Conservation (phyloP, 2,113 vertebrate species). For the Xiphophorus hellerii region DNA sequence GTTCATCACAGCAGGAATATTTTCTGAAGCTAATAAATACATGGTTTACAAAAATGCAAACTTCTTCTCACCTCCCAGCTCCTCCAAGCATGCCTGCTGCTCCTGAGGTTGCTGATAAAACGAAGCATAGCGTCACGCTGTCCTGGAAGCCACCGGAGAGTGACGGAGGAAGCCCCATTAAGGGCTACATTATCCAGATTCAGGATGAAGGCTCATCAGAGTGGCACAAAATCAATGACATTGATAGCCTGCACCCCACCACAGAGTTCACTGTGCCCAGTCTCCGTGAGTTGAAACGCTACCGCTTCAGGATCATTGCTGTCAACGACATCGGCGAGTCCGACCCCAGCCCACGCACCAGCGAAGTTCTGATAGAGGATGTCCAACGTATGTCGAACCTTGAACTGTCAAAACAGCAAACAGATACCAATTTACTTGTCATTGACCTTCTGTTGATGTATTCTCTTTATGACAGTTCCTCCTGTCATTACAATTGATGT, state of each 20-base stretch:
- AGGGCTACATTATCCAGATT: constrained; percentile 97
- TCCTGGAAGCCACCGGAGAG: constrained; percentile 91
- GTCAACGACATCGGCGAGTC: constrained; percentile 97
- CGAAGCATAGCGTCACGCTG: constrained; percentile 90
- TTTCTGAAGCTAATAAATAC: neutral
- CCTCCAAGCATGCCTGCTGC: constrained; percentile 92
- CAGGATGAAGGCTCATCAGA: constrained; percentile 90
- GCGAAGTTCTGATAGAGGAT: constrained; percentile 90
- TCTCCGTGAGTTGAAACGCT: constrained; percentile 91
- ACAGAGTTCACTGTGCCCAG: constrained; percentile 91
- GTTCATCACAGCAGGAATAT: constrained; percentile 54
- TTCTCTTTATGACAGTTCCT: constrained; percentile 79
- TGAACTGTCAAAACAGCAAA: neutral
- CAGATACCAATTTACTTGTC: too few relatives aligned
- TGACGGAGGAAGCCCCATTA: constrained; percentile 95
- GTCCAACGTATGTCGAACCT: constrained; percentile 83
- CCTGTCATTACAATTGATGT: constrained; percentile 90
- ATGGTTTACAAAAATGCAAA: neutral
- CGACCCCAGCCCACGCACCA: constrained; percentile 91
- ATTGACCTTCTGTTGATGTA: neutral
- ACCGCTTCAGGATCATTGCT: constrained; percentile 94
- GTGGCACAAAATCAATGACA: constrained; percentile 91
- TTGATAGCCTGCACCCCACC: constrained; percentile 86
- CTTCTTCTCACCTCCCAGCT: constrained; percentile 74
- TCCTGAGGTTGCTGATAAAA: constrained; percentile 91